Conservation (phyloP, 2,113 vertebrate species). For the Probosciger aterrimus region DNA sequence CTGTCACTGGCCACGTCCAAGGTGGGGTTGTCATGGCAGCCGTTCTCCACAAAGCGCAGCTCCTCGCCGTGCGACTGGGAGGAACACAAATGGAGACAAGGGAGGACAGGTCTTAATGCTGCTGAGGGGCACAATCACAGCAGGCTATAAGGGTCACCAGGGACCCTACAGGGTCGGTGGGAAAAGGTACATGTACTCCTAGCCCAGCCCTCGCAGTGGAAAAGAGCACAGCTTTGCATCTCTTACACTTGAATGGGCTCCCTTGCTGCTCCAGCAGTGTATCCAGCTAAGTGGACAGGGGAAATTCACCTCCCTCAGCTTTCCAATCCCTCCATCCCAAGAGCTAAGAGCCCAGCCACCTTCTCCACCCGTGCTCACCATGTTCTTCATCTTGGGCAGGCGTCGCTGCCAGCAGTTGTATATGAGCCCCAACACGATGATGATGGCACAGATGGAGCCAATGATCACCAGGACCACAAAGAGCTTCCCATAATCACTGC, state of each 20-base stretch:
- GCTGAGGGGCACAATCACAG: not conserved
- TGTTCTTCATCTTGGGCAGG: slow-evolving; percentile 88
- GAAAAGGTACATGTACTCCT: not conserved
- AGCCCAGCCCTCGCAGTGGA: not conserved
- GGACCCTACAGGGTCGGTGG: not conserved
- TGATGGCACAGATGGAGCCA: slow-evolving; percentile 90
- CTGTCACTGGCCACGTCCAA: slow-evolving; percentile 92
- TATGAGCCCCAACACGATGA: slow-evolving; percentile 89
- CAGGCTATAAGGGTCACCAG: not conserved
- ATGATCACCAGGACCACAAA: slow-evolving; percentile 96
- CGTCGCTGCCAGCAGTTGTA: slow-evolving; percentile 97
- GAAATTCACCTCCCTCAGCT: not conserved
- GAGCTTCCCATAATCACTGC: slow-evolving; percentile 94
- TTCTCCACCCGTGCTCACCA: slow-evolving; percentile 71
- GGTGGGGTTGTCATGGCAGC: slow-evolving; percentile 97
- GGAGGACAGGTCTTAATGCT: not conserved
- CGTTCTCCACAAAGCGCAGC: slow-evolving; percentile 95
- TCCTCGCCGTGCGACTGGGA: slow-evolving; percentile 84
- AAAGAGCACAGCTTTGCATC: not conserved
- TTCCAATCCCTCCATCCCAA: not conserved
- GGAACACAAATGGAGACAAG: not conserved
- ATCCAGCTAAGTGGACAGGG: not conserved
- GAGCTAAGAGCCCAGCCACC: not conserved
- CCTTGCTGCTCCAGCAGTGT: not conserved
- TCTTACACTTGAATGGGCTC: not conserved